Percentiles rank a stretch among this genome's conserved stretches.
phyloP scores from a whole-genome alignment of 2,797 vertebrate genomes.

The Garrulus glandarius region DNA sequence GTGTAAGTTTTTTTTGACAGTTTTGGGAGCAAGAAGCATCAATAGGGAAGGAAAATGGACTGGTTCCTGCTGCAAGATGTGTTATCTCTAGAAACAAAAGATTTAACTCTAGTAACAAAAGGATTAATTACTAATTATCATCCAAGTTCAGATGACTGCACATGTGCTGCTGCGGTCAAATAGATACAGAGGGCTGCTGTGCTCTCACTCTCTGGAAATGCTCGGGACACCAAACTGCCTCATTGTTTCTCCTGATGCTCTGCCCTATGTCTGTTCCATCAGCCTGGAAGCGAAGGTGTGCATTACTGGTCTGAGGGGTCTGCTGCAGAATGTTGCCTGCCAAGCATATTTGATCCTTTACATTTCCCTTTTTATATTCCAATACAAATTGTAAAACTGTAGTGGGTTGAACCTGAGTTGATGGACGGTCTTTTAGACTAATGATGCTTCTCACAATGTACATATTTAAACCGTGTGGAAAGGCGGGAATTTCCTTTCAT shows the following conservation, averaged over 20 bases:
- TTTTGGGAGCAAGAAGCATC: neutral
- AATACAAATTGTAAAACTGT: neutral
- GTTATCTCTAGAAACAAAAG: neutral
- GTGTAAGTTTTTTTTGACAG: neutral
- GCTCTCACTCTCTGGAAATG: neutral
- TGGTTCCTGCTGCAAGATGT: neutral
- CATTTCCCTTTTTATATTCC: neutral
- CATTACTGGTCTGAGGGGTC: neutral
- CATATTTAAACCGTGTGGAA: no score
- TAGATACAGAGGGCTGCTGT: neutral
- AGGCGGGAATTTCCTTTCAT: no score
- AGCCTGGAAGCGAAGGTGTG: neutral
- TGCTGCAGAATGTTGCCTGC: neutral
- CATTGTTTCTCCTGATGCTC: neutral
- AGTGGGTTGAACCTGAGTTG: no score
- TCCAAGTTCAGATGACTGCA: neutral
- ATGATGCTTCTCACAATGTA: no score
- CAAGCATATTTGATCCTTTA: neutral
- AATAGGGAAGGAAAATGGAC: neutral
- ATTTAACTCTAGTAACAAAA: neutral
- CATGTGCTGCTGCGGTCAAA: neutral
- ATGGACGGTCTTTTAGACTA: no score
- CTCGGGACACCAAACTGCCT: neutral
- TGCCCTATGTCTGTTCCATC: neutral
- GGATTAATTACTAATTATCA: neutral